Conservation (phyloP, 2,888 invertebrate species). For the Nasonovia ribisnigri region DNA sequence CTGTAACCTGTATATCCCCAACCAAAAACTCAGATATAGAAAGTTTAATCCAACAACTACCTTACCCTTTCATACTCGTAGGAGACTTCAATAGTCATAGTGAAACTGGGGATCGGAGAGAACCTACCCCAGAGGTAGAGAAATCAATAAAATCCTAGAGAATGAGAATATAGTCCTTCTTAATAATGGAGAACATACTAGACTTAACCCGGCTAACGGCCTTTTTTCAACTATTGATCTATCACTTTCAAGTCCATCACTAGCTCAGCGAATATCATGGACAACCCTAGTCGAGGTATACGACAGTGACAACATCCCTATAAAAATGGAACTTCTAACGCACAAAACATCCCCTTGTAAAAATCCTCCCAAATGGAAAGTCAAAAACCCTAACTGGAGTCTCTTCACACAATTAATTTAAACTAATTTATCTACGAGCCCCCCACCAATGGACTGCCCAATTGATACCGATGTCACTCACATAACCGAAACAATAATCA, state of each 20-base stretch:
- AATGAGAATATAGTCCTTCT: neutral
- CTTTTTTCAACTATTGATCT: conserved; percentile 5
- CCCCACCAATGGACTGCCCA: no score
- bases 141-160: neutral
- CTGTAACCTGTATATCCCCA: neutral
- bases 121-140: neutral
- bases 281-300: neutral
- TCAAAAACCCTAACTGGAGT: no score
- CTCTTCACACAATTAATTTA: no score
- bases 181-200: neutral
- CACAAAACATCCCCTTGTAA: no score
- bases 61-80: neutral
- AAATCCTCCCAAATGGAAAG: no score
- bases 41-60: neutral
- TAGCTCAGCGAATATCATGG: neutral
- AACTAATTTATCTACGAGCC: no score
- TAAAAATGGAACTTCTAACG: no score
- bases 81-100: no score
- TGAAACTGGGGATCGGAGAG: neutral
- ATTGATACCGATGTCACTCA: no score
- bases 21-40: neutral
- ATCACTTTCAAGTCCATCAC: neutral
- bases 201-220: neutral
- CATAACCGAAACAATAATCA: no score
- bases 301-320: no score